Percentiles rank a stretch among this genome's conserved stretches.
Conservation (phyloP, 1,140 invertebrate genomes). For the Pogonus chalceus region DNA sequence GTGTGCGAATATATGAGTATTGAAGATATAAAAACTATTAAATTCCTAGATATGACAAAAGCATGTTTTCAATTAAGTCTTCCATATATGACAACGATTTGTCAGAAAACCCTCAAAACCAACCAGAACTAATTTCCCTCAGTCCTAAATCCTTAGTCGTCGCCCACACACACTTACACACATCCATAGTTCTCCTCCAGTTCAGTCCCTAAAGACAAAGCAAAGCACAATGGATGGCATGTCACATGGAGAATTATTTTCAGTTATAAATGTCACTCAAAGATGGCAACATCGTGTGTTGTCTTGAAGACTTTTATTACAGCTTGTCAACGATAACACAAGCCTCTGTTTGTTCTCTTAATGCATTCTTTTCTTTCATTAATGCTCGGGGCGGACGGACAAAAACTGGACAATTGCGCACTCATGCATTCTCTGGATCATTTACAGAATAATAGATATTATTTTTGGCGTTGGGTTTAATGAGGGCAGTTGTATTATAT, state of each 20-base stretch:
- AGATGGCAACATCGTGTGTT: neutral
- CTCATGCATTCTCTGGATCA: neutral
- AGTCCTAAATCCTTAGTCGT: too few species aligned
- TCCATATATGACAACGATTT: too few species aligned
- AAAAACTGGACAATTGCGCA: neutral
- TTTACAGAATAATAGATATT: slow-evolving; percentile 5
- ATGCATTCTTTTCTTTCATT: slow-evolving; percentile 6
- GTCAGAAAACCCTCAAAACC: too few species aligned
- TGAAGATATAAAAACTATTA: too few species aligned
- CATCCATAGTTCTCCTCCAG: neutral
- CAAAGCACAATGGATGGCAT: neutral
- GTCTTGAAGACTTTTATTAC: slow-evolving; percentile 5
- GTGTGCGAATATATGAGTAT: too few species aligned
- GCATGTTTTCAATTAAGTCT: too few species aligned
- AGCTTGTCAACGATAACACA: neutral
- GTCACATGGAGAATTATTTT: neutral
- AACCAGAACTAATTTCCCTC: too few species aligned
- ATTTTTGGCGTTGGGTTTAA: neutral
- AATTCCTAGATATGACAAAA: too few species aligned
- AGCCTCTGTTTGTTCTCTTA: neutral
- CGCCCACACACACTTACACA: too few species aligned
- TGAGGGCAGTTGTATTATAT: too few species aligned
- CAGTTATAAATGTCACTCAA: slow-evolving; percentile 3
- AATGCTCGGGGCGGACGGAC: neutral
- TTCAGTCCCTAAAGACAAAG: too few species aligned